These are phyloP conservation scores for Leucopternis melanops DNA, from an alignment of 2,113 vertebrate species.

Conservation along the genomic window DNA sequence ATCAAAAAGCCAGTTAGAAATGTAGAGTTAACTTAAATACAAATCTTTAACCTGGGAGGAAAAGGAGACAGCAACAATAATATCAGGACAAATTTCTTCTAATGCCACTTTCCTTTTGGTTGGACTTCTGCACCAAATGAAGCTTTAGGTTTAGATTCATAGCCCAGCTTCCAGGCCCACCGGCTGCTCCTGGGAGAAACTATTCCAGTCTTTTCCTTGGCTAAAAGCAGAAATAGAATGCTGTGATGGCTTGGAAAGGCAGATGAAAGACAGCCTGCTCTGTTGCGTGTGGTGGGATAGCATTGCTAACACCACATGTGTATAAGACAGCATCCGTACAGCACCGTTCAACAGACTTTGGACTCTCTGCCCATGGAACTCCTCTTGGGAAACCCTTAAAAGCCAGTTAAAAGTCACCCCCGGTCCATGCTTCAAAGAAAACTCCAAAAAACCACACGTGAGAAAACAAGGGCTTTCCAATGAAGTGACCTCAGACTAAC, in stretches of 20 bases:
- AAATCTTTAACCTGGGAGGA: neutral
- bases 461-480: neutral
- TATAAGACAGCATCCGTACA: neutral
- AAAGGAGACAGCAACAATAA: neutral
- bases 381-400: neutral
- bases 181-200: neutral
- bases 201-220: neutral
- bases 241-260: neutral
- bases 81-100: neutral
- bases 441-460: neutral
- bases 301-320: neutral
- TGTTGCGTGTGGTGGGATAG: neutral
- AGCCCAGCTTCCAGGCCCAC: neutral
- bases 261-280: neutral
- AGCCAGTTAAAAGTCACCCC: neutral
- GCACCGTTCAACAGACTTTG: neutral
- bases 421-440: neutral
- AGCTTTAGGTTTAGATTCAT: neutral
- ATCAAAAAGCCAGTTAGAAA: neutral
- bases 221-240: neutral
- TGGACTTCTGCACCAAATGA: neutral
- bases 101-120: neutral
- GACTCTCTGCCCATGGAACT: neutral
- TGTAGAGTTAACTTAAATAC: neutral
- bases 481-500: neutral